Evolutionary conservation across 2,113 vertebrate genomes (phyloP).

Genomic region (Stegostoma tigrinum): DNA sequence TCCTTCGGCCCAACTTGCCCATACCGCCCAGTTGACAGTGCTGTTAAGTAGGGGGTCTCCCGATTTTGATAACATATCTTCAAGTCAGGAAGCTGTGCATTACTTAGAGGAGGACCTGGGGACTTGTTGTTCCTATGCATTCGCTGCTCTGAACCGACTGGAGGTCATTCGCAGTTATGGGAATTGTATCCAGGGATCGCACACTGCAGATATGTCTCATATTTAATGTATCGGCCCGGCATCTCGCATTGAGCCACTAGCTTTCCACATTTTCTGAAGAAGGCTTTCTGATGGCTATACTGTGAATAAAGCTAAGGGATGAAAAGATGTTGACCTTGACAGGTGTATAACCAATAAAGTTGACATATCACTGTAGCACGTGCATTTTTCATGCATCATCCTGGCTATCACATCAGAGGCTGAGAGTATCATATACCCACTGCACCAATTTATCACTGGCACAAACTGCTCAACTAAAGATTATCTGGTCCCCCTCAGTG

Average conservation of each 20-base stretch:
- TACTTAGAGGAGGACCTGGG: background rate
- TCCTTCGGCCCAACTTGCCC: no score
- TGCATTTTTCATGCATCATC: background rate
- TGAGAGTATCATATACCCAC: background rate
- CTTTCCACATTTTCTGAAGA: background rate
- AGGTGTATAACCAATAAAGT: background rate
- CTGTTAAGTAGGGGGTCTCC: background rate
- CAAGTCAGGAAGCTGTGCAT: background rate
- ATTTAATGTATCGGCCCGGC: background rate
- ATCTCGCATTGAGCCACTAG: background rate
- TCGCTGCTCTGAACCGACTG: background rate
- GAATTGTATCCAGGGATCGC: background rate
- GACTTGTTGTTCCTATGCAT: background rate
- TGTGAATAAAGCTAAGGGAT: background rate
- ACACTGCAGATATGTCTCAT: background rate
- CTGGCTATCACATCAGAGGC: background rate
- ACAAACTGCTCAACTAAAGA: background rate
- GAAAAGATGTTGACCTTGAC: background rate
- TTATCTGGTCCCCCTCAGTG: background rate
- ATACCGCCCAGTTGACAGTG: background rate
- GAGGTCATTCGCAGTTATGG: background rate
- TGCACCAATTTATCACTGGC: background rate
- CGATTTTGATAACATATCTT: background rate
- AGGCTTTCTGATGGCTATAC: background rate
- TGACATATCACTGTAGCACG: background rate